Evolutionary conservation across 2,888 invertebrate species (phyloP).

Genomic region (Sarcophaga carnaria): DNA sequence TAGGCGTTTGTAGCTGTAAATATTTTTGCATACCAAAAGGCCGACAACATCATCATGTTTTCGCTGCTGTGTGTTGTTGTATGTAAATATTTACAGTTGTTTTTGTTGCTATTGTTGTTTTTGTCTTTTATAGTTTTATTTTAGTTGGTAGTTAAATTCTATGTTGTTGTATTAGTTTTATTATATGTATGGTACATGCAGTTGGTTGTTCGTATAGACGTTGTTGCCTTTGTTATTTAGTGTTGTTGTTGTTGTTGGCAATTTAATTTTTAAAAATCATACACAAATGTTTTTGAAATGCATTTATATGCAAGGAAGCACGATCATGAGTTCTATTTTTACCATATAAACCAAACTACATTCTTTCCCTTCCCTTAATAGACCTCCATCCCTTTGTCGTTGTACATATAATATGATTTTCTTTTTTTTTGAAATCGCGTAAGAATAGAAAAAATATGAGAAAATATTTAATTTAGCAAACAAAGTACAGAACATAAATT

Average conservation of each 20-base stretch:
- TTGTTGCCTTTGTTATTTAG: constrained; percentile 46
- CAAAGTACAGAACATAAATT: constrained; percentile 63
- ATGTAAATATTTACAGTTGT: constrained; percentile 21
- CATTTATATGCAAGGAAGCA: constrained; percentile 62
- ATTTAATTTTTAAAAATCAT: constrained; percentile 66
- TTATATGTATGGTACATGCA: constrained; percentile 6
- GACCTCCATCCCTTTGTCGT: constrained; percentile 5
- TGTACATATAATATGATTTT: neutral
- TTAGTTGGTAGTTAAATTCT: constrained; percentile 41
- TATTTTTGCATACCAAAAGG: constrained; percentile 61
- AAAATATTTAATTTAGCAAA: constrained; percentile 61
- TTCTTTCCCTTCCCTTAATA: neutral
- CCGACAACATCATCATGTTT: constrained; percentile 37
- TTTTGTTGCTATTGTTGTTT: constrained; percentile 42
- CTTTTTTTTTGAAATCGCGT: neutral
- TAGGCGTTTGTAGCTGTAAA: constrained; percentile 66
- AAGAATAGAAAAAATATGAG: constrained; percentile 45
- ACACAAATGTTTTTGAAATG: constrained; percentile 61
- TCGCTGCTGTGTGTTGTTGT: constrained; percentile 1
- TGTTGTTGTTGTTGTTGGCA: constrained; percentile 59
- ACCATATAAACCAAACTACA: constrained; percentile 16
- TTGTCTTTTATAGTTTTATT: constrained; percentile 46
- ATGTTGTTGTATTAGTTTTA: constrained; percentile 20
- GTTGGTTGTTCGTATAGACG: neutral
- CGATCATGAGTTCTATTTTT: constrained; percentile 49